Base-by-base conservation (phyloP, 2,113 vertebrate genomes). In the Xyliphius kryptos region DNA sequence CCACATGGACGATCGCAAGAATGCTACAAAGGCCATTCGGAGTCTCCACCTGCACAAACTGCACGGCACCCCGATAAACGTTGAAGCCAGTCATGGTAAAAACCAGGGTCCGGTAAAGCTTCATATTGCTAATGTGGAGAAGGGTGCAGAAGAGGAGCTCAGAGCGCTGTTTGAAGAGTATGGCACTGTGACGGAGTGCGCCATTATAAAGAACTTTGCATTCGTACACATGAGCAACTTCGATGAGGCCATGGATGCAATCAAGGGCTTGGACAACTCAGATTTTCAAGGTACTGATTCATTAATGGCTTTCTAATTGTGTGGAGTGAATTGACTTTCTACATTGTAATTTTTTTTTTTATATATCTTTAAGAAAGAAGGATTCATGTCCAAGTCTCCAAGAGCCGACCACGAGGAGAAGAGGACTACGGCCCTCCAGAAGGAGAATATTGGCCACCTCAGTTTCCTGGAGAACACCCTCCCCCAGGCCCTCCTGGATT, bases 301-400 rank as follows among this genome's bases (percentile, higher is more conserved):
- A 20, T n/a, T 32, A 32, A 32, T 32, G 26, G 26, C 26, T 32
- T 32, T 32, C 7, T 6, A 32, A 32, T 32, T 32, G 26, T 32
- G 26, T 32, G 4, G 26, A 32, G 26, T 32, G 26, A 5, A 32
- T 44, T 58, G 11, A 14, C 40, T 46, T 20, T 53, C 43, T 60
- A 7, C 37, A 32, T 3, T 32, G 26, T 32, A 32, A 32, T 51
- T 46, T 63, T n/a, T 66, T 53, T 9, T 12, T 15, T 56, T n/a
- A n/a, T n/a, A n/a, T n/a, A n/a, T n/a, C n/a, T 70, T 85, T 63
- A 86, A 97, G 95, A 93, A 67, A 95, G 96, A 83, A 81, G 91
- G 82, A 97, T 98, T 84, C 94, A 95, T 36, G 95, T 98, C 80
- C 93, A 97, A 77, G 74, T 98, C 66, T 97, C 94, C 61, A 97